Evolutionary conservation across 2,113 vertebrate genomes (phyloP).

Genomic region (Pipra filicauda): DNA sequence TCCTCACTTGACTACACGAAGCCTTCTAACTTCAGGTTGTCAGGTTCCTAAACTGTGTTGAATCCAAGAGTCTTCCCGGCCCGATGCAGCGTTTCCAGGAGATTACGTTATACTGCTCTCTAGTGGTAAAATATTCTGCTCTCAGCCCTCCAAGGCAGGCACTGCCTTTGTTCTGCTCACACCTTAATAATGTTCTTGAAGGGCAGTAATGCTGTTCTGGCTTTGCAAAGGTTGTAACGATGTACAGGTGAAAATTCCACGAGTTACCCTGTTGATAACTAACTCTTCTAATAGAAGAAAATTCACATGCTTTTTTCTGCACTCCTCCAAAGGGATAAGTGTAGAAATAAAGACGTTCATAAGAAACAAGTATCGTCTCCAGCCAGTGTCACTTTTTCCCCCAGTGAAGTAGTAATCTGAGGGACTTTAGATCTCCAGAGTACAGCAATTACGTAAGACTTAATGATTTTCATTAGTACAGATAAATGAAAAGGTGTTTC

Average conservation of each 20-base stretch:
- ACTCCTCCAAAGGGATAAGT: background rate
- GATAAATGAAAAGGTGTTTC: background rate
- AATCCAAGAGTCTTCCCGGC: rapidly evolving
- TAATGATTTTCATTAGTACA: background rate
- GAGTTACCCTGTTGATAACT: background rate
- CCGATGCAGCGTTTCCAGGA: rapidly evolving
- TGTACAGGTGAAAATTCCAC: background rate
- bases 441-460: background rate
- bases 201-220: background rate
- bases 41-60: rapidly evolving
- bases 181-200: background rate
- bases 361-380: background rate
- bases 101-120: constrained; percentile 27
- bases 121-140: background rate
- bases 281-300: background rate
- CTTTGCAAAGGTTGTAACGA: background rate
- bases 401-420: background rate
- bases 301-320: background rate
- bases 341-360: background rate
- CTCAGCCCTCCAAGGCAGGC: background rate
- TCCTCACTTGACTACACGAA: rapidly evolving
- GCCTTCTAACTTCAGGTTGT: background rate
- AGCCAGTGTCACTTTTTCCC: background rate
- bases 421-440: background rate
- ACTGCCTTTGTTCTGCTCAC: background rate